Evolutionary conservation across 2,113 vertebrate genomes (phyloP).

Genomic region (Eurypyga helias): DNA sequence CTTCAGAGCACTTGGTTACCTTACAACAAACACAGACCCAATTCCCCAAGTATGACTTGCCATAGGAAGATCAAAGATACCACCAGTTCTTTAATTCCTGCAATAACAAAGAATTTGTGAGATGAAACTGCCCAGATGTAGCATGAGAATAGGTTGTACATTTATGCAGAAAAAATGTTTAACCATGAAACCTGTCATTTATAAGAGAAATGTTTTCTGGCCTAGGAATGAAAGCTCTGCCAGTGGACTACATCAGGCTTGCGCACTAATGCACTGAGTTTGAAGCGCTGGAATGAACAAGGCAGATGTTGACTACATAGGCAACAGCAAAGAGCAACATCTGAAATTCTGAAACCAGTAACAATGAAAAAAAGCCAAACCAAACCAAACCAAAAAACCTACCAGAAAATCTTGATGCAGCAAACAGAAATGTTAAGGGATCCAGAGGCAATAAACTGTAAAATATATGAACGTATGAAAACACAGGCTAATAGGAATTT

Average conservation of each 20-base stretch:
- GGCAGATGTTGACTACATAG: background rate
- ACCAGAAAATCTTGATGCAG: background rate
- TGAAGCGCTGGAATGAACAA: background rate
- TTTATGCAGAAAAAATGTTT: background rate
- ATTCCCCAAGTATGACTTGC: background rate
- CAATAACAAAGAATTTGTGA: background rate
- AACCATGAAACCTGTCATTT: background rate
- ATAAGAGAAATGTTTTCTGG: background rate
- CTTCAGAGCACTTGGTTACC: background rate
- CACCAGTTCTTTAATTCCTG: background rate
- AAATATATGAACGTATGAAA: background rate
- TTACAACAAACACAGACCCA: background rate
- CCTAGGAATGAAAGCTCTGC: background rate
- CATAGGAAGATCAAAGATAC: background rate
- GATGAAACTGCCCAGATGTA: background rate
- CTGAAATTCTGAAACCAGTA: background rate
- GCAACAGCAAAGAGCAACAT: background rate
- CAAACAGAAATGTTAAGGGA: background rate
- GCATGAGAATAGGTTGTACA: background rate
- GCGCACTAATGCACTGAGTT: accelerated
- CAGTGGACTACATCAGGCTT: background rate
- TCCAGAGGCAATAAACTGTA: background rate
- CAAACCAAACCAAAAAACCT: too few relatives aligned
- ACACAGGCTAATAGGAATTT: background rate
- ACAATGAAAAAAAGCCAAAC: background rate